Evolutionary conservation across 1,140 invertebrate genomes (phyloP).

Genomic region (Lasaia peninsularis): DNA sequence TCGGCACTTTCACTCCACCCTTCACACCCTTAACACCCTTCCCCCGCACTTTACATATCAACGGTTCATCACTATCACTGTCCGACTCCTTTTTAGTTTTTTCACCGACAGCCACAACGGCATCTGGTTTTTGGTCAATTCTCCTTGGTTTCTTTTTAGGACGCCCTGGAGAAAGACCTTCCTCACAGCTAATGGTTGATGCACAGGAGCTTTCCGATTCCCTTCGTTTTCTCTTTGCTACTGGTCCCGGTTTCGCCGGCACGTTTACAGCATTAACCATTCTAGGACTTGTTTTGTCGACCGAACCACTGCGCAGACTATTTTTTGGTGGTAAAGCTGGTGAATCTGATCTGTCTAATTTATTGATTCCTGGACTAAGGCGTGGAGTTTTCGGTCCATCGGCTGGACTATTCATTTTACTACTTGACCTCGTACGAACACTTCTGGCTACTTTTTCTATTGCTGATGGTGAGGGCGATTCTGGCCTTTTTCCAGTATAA

Average conservation of each 20-base stretch:
- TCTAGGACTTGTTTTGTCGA: slow-evolving; percentile 64
- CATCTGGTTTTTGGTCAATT: slow-evolving; percentile 34
- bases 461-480: slow-evolving; percentile 68
- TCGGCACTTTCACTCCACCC: slow-evolving; percentile 34
- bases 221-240: slow-evolving; percentile 83
- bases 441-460: slow-evolving; percentile 65
- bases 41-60: slow-evolving; percentile 84
- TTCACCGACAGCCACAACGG: slow-evolving; percentile 28
- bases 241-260: slow-evolving; percentile 38
- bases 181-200: slow-evolving; percentile 79
- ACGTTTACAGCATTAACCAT: slow-evolving; percentile 31
- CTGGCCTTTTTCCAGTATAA: slow-evolving; percentile 76
- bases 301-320: slow-evolving; percentile 57
- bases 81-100: slow-evolving; percentile 78
- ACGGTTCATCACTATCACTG: slow-evolving; percentile 88
- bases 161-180: slow-evolving; percentile 63
- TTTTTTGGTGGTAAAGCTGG: slow-evolving; percentile 60
- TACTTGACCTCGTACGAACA: slow-evolving; percentile 83
- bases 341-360: slow-evolving; percentile 66
- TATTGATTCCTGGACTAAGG: slow-evolving; percentile 77
- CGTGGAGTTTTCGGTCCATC: slow-evolving; percentile 79
- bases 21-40: slow-evolving; percentile 41
- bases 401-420: slow-evolving; percentile 84
- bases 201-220: slow-evolving; percentile 87
- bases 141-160: slow-evolving; percentile 56